phyloP scores from a whole-genome alignment of 1,140 invertebrate genomes.

The Rhopalosiphum maidis region DNA sequence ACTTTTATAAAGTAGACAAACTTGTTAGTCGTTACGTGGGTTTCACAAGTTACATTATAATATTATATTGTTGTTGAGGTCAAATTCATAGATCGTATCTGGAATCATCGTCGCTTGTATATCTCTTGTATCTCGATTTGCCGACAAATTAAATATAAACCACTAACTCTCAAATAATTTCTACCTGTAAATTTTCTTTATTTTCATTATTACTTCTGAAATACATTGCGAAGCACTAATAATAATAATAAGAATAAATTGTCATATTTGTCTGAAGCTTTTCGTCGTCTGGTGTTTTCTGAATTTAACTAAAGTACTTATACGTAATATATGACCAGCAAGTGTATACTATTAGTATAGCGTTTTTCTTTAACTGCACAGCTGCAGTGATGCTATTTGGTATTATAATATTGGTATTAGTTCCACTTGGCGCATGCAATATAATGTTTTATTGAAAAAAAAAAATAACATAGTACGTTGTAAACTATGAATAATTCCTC shows the following conservation, averaged over 20 bases:
- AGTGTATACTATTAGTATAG: background rate
- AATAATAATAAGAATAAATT: background rate
- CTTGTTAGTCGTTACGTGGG: constrained; percentile 31
- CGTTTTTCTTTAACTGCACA: background rate
- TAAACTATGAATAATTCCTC: background rate
- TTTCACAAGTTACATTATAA: constrained; percentile 7
- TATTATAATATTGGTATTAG: background rate
- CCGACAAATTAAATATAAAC: background rate
- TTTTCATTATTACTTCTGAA: background rate
- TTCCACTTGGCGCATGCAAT: background rate
- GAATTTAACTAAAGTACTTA: background rate
- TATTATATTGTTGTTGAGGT: constrained; percentile 20
- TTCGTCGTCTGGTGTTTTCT: background rate
- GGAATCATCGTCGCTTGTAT: background rate
- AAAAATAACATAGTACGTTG: background rate
- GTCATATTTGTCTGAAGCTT: background rate
- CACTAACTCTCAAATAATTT: background rate
- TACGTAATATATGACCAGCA: too few relatives aligned
- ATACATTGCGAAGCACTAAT: background rate
- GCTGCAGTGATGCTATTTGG: background rate
- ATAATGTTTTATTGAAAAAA: background rate
- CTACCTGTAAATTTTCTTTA: background rate
- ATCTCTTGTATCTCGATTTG: background rate
- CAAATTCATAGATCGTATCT: constrained; percentile 38
- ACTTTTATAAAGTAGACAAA: constrained; percentile 29